These are phyloP conservation scores for Zaprionus obscuricornis DNA, from an alignment of 2,888 invertebrate genomes.

Conservation along the genomic window DNA sequence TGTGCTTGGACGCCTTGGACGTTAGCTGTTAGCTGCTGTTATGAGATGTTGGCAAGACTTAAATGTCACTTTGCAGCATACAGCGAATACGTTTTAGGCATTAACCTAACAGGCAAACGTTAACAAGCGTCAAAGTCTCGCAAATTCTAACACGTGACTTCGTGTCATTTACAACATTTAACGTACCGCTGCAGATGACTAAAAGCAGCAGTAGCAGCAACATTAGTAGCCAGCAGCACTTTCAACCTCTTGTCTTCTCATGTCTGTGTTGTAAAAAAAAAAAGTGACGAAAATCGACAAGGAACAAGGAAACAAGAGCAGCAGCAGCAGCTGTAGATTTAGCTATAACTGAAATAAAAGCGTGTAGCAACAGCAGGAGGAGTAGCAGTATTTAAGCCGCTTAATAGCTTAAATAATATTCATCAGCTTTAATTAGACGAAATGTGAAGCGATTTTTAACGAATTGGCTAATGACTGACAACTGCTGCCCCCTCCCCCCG, in stretches of 20 bases:
- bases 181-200: constrained; percentile 28
- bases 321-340: too few species aligned
- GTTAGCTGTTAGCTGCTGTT: too few species aligned
- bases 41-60: constrained; percentile 61
- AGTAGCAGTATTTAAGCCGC: constrained; percentile 13
- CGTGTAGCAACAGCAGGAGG: too few species aligned
- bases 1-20: too few species aligned
- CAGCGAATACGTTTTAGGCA: constrained; percentile 74
- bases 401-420: constrained; percentile 37
- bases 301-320: neutral
- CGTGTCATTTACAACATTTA: constrained; percentile 77
- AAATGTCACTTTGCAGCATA: constrained; percentile 64
- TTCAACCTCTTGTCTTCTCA: constrained; percentile 12
- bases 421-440: constrained; percentile 42
- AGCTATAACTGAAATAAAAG: too few species aligned
- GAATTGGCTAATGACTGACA: constrained; percentile 25
- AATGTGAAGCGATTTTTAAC: constrained; percentile 5
- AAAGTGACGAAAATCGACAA: constrained; percentile 9
- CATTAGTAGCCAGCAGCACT: constrained; percentile 22
- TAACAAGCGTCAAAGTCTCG: constrained; percentile 75
- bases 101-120: constrained; percentile 64
- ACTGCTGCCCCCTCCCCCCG: too few species aligned
- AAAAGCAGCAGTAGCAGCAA: constrained; percentile 21
- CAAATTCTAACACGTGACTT: constrained; percentile 79
- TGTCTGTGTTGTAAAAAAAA: constrained; percentile 7